Conservation (phyloP, 2,113 vertebrate genomes). For the Crotalus tigris region DNA sequence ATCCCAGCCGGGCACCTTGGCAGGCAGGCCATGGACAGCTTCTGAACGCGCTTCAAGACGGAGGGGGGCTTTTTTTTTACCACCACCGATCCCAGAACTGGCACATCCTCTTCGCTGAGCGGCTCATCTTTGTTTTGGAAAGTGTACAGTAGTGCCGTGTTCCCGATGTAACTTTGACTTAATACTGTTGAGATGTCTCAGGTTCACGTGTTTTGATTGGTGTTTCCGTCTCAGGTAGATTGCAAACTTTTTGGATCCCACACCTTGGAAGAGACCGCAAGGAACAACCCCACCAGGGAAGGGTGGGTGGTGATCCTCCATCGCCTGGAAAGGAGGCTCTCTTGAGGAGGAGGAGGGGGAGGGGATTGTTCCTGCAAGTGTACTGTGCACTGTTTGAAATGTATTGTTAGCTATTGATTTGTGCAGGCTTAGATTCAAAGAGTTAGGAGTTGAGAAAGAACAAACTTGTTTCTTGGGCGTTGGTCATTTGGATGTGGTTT, state of each 20-base stretch:
- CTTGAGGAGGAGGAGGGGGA: constrained; percentile 9
- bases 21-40: constrained; percentile 53
- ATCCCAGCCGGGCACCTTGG: constrained; percentile 40
- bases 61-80: background rate
- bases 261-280: constrained; percentile 70
- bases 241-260: constrained; percentile 79
- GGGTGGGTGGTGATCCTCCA: constrained; percentile 78
- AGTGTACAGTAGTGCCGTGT: constrained; percentile 79
- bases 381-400: constrained; percentile 84
- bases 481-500: constrained; percentile 10
- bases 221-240: constrained; percentile 87
- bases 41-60: background rate
- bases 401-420: constrained; percentile 87
- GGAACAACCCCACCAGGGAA: constrained; percentile 66
- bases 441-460: constrained; percentile 78
- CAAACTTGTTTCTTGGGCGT: constrained; percentile 70
- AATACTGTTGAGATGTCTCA: constrained; percentile 82
- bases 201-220: constrained; percentile 82
- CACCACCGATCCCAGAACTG: constrained; percentile 37
- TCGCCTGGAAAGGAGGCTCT: constrained; percentile 74
- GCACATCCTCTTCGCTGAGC: constrained; percentile 63
- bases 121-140: constrained; percentile 71
- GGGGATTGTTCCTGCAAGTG: constrained; percentile 64
- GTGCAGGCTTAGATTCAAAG: constrained; percentile 79
- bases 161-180: constrained; percentile 79